Percentiles rank a stretch among this genome's conserved stretches.
Evolutionary conservation across 2,888 invertebrate species (phyloP).

Genomic region (Pilophorus perplexus): DNA sequence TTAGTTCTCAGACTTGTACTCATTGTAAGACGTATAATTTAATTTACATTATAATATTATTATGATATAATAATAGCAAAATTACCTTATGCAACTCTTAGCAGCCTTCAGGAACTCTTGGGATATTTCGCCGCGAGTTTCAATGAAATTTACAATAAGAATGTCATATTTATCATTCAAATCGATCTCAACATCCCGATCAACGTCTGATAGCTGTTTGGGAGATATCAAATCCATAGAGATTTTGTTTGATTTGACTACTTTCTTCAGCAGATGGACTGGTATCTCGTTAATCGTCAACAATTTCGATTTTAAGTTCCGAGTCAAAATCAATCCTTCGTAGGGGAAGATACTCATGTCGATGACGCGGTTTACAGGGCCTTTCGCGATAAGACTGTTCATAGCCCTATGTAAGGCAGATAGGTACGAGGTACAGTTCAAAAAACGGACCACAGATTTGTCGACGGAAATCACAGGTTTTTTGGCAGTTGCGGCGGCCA

Average conservation of each 20-base stretch:
- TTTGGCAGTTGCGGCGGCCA: slow-evolving; percentile 41
- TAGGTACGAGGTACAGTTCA: slow-evolving; percentile 54
- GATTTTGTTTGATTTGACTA: slow-evolving; percentile 20
- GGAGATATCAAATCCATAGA: not conserved
- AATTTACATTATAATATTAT: too few species aligned
- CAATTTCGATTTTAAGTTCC: not conserved
- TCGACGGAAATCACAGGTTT: slow-evolving; percentile 15
- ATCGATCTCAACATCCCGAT: not conserved
- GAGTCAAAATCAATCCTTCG: slow-evolving; percentile 8
- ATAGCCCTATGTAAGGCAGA: not conserved
- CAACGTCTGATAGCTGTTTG: slow-evolving; percentile 5
- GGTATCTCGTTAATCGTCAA: slow-evolving; percentile 13
- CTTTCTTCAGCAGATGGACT: slow-evolving; percentile 8
- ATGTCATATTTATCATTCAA: slow-evolving; percentile 12
- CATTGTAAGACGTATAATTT: too few species aligned
- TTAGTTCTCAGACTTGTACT: too few species aligned
- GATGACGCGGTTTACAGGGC: not conserved
- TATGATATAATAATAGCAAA: too few species aligned
- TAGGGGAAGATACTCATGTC: slow-evolving; percentile 27
- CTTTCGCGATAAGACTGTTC: not conserved
- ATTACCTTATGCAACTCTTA: too few species aligned
- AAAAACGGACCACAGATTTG: slow-evolving; percentile 52
- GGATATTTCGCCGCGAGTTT: slow-evolving; percentile 28
- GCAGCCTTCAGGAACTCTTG: slow-evolving; percentile 4
- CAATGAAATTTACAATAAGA: slow-evolving; percentile 20